Evolutionary conservation across 2,113 vertebrate genomes (phyloP).

Genomic region (Tachysurus fulvidraco): DNA sequence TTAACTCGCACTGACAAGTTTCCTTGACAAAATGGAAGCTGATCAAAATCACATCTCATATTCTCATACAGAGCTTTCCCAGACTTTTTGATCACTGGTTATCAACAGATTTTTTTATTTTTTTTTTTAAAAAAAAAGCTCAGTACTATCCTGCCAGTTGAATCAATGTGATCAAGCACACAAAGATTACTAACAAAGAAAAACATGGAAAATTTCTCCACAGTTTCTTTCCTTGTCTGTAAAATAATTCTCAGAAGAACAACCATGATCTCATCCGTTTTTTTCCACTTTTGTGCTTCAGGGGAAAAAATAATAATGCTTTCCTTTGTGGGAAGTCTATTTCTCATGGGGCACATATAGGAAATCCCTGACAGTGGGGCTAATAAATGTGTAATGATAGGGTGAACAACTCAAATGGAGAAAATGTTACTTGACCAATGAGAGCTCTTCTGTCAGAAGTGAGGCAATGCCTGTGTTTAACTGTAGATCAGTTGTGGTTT

Average conservation of each 20-base stretch:
- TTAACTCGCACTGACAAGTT: constrained; percentile 2
- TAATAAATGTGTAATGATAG: constrained; percentile 48
- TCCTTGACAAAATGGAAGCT: constrained; percentile 11
- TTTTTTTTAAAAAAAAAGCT: not conserved
- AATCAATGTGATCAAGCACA: not conserved
- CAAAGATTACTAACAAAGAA: not conserved
- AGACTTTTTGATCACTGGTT: not conserved
- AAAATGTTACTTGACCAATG: constrained; percentile 10
- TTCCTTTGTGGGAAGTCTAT: constrained; percentile 21
- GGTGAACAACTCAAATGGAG: constrained; percentile 31
- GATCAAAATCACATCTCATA: constrained; percentile 6
- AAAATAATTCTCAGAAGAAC: not conserved
- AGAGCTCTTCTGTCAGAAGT: constrained; percentile 18
- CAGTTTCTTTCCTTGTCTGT: not conserved
- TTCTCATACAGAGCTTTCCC: not conserved
- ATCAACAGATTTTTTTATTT: too few species aligned
- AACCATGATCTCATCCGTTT: constrained; percentile 9
- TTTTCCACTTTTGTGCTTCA: not conserved
- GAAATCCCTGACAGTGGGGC: constrained; percentile 24
- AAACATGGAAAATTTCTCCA: not conserved
- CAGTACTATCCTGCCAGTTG: constrained; percentile 37
- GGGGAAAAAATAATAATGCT: constrained; percentile 38
- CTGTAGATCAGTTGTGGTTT: constrained; percentile 35
- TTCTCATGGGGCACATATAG: constrained; percentile 31
- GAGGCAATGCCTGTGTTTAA: constrained; percentile 60